A percentile compares a stretch with the other conserved stretches of the same genome.
phyloP scores from a whole-genome alignment of 2,888 invertebrate species.

The Rhabditophanes sp. region DNA sequence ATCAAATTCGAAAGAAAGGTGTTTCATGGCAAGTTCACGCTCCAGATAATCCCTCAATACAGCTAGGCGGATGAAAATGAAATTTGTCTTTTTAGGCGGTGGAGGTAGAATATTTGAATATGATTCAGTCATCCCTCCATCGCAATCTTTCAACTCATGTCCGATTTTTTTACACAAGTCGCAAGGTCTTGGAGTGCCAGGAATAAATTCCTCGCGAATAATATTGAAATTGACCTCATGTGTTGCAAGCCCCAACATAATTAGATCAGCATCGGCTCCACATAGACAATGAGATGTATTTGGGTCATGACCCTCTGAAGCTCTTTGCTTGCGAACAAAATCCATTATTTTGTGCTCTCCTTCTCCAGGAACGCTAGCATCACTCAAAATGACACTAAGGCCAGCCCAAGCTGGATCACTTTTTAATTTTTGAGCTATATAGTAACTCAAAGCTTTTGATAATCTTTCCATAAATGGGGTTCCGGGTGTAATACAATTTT shows the following conservation, averaged over 20 bases:
- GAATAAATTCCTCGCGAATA: conserved; percentile 83
- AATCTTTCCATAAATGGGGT: conserved; percentile 45
- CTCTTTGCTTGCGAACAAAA: conserved; percentile 75
- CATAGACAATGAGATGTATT: conserved; percentile 85
- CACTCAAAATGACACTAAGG: conserved; percentile 78
- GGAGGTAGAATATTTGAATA: not conserved
- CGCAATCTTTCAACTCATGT: conserved; percentile 38
- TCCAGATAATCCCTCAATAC: conserved; percentile 79
- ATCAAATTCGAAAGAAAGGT: conserved; percentile 75
- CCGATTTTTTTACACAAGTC: conserved; percentile 65
- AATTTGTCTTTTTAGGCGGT: conserved; percentile 6
- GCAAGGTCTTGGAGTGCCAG: conserved; percentile 80
- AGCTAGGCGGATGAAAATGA: conserved; percentile 58
- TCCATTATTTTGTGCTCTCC: conserved; percentile 99
- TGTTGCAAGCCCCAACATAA: conserved; percentile 82
- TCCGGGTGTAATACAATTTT: conserved; percentile 93
- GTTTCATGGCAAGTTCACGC: conserved; percentile 68
- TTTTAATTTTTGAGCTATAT: conserved; percentile 61
- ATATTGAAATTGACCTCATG: conserved; percentile 96
- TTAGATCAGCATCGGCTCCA: conserved; percentile 80
- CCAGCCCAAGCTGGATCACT: conserved; percentile 83
- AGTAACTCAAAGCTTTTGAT: conserved; percentile 55
- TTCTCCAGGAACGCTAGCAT: conserved; percentile 88
- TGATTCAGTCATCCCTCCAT: conserved; percentile 1
- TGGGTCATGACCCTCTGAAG: conserved; percentile 67